Conservation (phyloP, 2,888 invertebrate genomes). For the Boloria euphrosyne region DNA sequence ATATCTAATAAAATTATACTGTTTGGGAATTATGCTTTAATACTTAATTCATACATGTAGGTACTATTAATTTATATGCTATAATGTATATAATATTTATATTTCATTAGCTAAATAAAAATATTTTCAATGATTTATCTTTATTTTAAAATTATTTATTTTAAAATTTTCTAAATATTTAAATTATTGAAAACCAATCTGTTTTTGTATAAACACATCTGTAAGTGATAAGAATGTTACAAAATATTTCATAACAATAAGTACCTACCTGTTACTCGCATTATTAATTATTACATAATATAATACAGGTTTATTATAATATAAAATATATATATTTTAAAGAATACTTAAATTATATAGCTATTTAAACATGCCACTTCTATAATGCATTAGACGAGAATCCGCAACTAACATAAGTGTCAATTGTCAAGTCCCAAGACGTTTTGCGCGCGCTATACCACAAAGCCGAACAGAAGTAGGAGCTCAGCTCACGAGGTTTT, state of each 20-base stretch:
- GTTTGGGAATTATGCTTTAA: constrained; percentile 62
- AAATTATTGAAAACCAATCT: too few species aligned
- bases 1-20: constrained; percentile 67
- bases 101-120: background rate
- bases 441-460: constrained; percentile 75
- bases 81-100: too few species aligned
- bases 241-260: too few species aligned
- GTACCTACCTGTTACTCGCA: too few species aligned
- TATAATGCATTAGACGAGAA: background rate
- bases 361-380: background rate
- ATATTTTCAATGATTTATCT: too few species aligned
- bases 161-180: too few species aligned
- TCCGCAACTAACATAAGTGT: constrained; percentile 55
- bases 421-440: constrained; percentile 79
- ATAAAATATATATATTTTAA: background rate
- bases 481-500: constrained; percentile 82
- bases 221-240: too few species aligned
- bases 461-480: constrained; percentile 83
- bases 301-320: background rate
- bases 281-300: background rate
- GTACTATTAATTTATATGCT: constrained; percentile 5
- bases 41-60: constrained; percentile 21
- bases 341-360: background rate
- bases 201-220: too few species aligned
- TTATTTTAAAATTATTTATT: too few species aligned